These are phyloP conservation scores for Morone chrysops DNA, from an alignment of 2,113 vertebrate species.

Conservation along the genomic window DNA sequence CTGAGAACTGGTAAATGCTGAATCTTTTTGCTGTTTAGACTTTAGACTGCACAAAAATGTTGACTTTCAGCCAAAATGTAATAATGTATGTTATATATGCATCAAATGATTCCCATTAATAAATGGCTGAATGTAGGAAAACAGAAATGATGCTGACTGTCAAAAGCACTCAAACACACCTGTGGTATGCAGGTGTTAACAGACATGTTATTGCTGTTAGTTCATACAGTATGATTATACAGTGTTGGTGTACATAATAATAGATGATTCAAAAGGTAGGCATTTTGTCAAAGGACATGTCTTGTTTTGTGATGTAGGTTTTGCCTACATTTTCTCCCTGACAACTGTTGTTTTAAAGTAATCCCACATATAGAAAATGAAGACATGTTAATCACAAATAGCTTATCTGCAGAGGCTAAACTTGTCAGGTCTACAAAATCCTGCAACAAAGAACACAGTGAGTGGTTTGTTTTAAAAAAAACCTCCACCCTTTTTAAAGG, in stretches of 20 bases:
- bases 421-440: conserved; percentile 68
- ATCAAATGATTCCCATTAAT: neutral
- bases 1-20: too few relatives aligned
- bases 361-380: conserved; percentile 67
- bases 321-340: conserved; percentile 69
- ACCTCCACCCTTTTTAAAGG: conserved; percentile 66
- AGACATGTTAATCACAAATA: conserved; percentile 68
- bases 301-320: conserved; percentile 59
- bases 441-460: conserved; percentile 63
- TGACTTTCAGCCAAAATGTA: neutral
- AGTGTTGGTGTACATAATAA: conserved; percentile 8
- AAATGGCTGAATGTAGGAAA: conserved; percentile 2
- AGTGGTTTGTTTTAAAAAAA: conserved; percentile 66
- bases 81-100: neutral
- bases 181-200: conserved; percentile 31
- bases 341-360: conserved; percentile 83
- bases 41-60: neutral
- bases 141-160: neutral
- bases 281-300: conserved; percentile 55
- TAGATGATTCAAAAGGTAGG: conserved; percentile 47
- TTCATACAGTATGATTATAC: conserved; percentile 27
- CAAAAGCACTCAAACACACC: conserved; percentile 28
- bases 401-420: conserved; percentile 60
- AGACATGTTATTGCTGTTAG: conserved; percentile 20
- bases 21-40: neutral